Base-by-base conservation (phyloP, 1,140 invertebrate genomes). In the Drosophila santomea region DNA sequence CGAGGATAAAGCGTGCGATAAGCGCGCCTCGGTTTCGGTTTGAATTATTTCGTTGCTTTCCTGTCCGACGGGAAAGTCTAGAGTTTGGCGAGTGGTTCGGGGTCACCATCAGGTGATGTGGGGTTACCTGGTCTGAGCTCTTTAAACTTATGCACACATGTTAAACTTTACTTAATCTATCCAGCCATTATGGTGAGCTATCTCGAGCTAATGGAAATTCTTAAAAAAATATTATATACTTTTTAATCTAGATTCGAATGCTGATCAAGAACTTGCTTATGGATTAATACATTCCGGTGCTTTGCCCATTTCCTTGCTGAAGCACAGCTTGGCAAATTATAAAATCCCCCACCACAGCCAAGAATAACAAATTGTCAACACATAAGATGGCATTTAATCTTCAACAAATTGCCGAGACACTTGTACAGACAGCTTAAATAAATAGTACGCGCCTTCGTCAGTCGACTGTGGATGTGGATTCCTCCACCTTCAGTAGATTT, bases 341-440 rank as follows among this genome's bases (percentile, higher is more conserved):
- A 25, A 32, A 55, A 20, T 32, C 50, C 69, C 47, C 1, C 23
- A 38, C 12, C 15, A 8, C 51, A 62, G 41, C 51, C 39, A 56
- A 60, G 72, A 72, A 84, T 84, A 88, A 89, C 84, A 89, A 89
- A 89, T 89, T 89, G 84, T 89, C 84, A 89, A 78, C 84, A 80
- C 80, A 89, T 75, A 83, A 89, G 84, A 84, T 72, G 84, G 80
- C 84, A 78, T 84, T 89, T 89, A 89, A 89, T 89, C 84, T 89
- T 89, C 84, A 89, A 78, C 84, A 84, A 89, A 89, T 89, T 89
- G 84, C 62, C 52, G 48, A 84, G 78, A 61, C 84, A 89, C 84
- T 89, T 84, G 84, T 85, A 72, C 77, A 71, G 84, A 89, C 84
- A 80, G 85, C 77, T 90, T 84, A 72, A 77, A 78, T 84, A 89